Conservation (phyloP, 2,113 vertebrate species). For the Danionella cerebrum region DNA sequence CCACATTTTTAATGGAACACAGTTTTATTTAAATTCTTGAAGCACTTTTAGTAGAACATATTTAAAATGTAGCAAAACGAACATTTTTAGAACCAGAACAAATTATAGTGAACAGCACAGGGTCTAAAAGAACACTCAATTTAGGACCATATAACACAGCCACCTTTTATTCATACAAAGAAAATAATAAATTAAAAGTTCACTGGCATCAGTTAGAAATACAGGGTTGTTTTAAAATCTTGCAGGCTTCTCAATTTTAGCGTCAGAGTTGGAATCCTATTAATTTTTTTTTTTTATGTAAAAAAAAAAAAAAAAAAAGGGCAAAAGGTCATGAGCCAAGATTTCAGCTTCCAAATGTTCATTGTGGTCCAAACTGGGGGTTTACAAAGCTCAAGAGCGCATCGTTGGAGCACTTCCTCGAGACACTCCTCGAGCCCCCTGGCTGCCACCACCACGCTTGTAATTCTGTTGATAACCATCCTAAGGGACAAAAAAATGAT, state of each 20-base stretch:
- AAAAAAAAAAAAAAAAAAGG: no score
- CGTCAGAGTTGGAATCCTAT: slow-evolving; percentile 53
- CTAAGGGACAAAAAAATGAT: slow-evolving; percentile 55
- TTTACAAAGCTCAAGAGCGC: slow-evolving; percentile 60
- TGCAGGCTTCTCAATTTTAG: slow-evolving; percentile 51
- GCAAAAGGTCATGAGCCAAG: slow-evolving; percentile 46
- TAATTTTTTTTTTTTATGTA: no score
- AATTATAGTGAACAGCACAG: slow-evolving; percentile 33
- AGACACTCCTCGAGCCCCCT: slow-evolving; percentile 85
- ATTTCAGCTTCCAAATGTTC: slow-evolving; percentile 56
- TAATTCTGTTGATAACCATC: slow-evolving; percentile 97
- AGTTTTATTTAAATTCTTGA: slow-evolving; percentile 74
- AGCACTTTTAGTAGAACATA: slow-evolving; percentile 65
- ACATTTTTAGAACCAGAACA: slow-evolving; percentile 53
- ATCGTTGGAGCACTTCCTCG: slow-evolving; percentile 80
- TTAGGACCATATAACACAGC: slow-evolving; percentile 67
- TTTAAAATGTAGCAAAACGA: slow-evolving; percentile 51
- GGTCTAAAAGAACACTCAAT: slow-evolving; percentile 45
- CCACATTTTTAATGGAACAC: slow-evolving; percentile 63
- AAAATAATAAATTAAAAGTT: slow-evolving; percentile 74
- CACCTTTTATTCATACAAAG: slow-evolving; percentile 58
- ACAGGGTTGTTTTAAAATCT: slow-evolving; percentile 50
- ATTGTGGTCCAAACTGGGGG: slow-evolving; percentile 60
- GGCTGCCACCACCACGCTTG: slow-evolving; percentile 89
- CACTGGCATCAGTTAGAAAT: slow-evolving; percentile 63